These are phyloP conservation scores for Pangasius mekongensis DNA, from an alignment of 2,797 vertebrate species.

Conservation along the genomic window DNA sequence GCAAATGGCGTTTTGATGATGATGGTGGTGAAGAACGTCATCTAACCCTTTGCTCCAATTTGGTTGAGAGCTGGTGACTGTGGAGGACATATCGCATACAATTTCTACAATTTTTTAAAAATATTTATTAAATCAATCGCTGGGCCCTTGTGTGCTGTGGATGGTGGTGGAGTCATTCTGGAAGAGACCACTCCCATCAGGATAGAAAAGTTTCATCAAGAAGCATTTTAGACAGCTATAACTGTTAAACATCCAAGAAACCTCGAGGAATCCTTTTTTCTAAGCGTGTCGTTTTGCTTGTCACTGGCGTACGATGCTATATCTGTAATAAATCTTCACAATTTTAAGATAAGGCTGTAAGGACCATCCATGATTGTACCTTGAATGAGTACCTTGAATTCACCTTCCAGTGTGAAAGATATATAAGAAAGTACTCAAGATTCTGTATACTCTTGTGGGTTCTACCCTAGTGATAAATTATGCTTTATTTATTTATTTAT, in stretches of 20 bases:
- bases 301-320: neutral
- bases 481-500: neutral
- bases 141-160: neutral
- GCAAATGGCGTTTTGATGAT: too few species aligned
- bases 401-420: neutral
- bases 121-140: neutral
- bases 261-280: neutral
- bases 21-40: neutral
- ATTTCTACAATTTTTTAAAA: neutral
- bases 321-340: neutral
- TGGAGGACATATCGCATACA: neutral
- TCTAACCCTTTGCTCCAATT: neutral
- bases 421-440: neutral
- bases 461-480: neutral
- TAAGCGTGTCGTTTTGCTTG: neutral
- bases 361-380: neutral
- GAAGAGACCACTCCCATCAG: neutral
- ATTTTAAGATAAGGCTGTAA: neutral
- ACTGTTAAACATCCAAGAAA: neutral
- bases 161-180: neutral
- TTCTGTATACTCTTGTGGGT: neutral
- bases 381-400: neutral
- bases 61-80: neutral
- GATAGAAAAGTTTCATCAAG: neutral
- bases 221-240: neutral